These are phyloP conservation scores for Dascyllus trimaculatus DNA, from an alignment of 2,113 vertebrate genomes.

Conservation along the genomic window DNA sequence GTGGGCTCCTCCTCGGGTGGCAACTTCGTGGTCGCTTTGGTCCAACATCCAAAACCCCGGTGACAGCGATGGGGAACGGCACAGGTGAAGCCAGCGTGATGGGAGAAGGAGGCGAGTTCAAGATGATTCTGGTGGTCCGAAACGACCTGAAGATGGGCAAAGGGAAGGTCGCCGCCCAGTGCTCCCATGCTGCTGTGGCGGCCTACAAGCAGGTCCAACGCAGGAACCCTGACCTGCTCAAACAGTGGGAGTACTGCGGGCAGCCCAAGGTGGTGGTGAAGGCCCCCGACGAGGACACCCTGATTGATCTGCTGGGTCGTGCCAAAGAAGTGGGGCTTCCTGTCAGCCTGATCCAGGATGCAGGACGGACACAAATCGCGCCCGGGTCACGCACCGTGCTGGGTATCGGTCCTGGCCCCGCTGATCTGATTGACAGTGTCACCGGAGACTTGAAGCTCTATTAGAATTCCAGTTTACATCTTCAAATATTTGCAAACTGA, in stretches of 20 bases:
- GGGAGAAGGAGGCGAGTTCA: slow-evolving; percentile 93
- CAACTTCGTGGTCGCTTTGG: slow-evolving; percentile 81
- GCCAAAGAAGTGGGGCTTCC: slow-evolving; percentile 90
- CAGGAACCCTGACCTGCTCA: slow-evolving; percentile 90
- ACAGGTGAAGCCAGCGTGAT: slow-evolving; percentile 81
- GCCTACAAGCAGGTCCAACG: slow-evolving; percentile 92
- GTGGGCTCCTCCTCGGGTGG: slow-evolving; percentile 93
- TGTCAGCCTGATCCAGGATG: slow-evolving; percentile 95
- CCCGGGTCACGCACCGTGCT: slow-evolving; percentile 95
- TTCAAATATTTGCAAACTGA: slow-evolving; percentile 2
- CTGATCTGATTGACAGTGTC: slow-evolving; percentile 91
- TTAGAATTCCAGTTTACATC: slow-evolving; percentile 64
- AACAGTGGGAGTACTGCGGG: slow-evolving; percentile 95
- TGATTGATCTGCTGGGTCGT: slow-evolving; percentile 87
- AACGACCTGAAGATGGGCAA: slow-evolving; percentile 98
- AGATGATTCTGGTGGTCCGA: slow-evolving; percentile 94
- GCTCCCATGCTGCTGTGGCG: slow-evolving; percentile 94
- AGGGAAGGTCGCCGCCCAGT: slow-evolving; percentile 96
- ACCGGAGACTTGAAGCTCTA: slow-evolving; percentile 95
- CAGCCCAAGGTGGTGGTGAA: slow-evolving; percentile 97
- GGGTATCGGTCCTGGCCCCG: slow-evolving; percentile 92
- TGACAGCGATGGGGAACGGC: background rate
- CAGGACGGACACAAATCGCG: slow-evolving; percentile 95
- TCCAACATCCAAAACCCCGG: slow-evolving; percentile 13
- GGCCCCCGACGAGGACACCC: slow-evolving; percentile 89